Percentiles rank a stretch among this genome's conserved stretches.
Conservation (phyloP, 2,113 vertebrate genomes). For the Oostethus manadensis region DNA sequence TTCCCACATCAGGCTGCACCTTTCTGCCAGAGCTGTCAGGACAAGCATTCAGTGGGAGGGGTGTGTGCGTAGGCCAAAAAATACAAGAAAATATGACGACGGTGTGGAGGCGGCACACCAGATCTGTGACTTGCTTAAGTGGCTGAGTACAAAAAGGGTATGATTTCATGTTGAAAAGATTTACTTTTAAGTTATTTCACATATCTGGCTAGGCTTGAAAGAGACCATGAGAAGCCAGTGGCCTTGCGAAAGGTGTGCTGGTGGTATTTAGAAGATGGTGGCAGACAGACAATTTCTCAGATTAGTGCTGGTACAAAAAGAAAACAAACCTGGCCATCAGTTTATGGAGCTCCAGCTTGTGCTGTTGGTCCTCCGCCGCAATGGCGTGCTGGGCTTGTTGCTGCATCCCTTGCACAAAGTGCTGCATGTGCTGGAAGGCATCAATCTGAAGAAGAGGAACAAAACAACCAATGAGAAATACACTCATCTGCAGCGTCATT, state of each 20-base stretch:
- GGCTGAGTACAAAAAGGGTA: slow-evolving; percentile 13
- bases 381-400: slow-evolving; percentile 92
- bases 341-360: slow-evolving; percentile 94
- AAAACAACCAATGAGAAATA: neutral
- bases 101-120: slow-evolving; percentile 7
- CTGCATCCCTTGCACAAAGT: slow-evolving; percentile 93
- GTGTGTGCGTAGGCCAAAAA: neutral
- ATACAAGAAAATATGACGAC: neutral
- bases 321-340: slow-evolving; percentile 92
- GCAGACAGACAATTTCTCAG: no score
- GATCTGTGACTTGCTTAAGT: slow-evolving; percentile 11
- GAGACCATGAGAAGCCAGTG: slow-evolving; percentile 4
- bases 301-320: neutral
- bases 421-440: slow-evolving; percentile 98
- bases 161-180: slow-evolving; percentile 1
- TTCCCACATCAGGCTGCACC: slow-evolving; percentile 8
- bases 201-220: slow-evolving; percentile 11
- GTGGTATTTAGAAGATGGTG: no score
- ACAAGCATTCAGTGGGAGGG: slow-evolving; percentile 2
- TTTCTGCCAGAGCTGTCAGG: slow-evolving; percentile 12
- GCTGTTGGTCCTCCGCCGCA: slow-evolving; percentile 90
- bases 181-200: slow-evolving; percentile 10
- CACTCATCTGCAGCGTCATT: no score
- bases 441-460: slow-evolving; percentile 77
- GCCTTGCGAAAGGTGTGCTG: no score